A percentile compares a stretch with the other conserved stretches of the same genome.
These are phyloP conservation scores for Camponotus floridanus DNA, from an alignment of 1,140 invertebrate species.

Conservation along the genomic window DNA sequence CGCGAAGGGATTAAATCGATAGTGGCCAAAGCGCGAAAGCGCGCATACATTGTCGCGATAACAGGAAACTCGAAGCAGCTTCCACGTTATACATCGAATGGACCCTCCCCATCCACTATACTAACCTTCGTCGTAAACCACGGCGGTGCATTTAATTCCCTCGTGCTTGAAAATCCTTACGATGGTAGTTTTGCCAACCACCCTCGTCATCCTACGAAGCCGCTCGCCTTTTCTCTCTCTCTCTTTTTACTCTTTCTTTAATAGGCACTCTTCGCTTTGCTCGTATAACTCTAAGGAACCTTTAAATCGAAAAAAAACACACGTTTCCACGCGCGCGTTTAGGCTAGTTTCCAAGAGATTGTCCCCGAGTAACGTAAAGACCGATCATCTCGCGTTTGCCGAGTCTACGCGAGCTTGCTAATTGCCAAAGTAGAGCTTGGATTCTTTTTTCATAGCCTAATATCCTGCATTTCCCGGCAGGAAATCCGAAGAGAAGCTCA, in stretches of 20 bases:
- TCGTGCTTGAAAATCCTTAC: conserved; percentile 60
- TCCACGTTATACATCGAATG: background rate
- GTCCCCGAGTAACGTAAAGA: no score
- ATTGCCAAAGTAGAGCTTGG: background rate
- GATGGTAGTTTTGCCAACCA: conserved; percentile 19
- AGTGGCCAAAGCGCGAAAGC: conserved; percentile 49
- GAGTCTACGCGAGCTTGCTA: background rate
- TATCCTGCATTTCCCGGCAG: conserved; percentile 11
- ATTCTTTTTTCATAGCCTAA: background rate
- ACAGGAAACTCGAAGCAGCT: conserved; percentile 55
- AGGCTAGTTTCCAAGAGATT: background rate
- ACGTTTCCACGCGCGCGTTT: background rate
- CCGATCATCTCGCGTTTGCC: background rate
- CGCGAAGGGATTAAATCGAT: conserved; percentile 68
- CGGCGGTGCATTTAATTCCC: conserved; percentile 71
- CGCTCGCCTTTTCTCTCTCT: background rate
- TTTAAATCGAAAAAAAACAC: conserved; percentile 46
- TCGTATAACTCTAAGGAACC: conserved; percentile 68
- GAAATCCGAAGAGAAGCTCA: conserved; percentile 26
- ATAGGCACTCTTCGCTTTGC: conserved; percentile 68
- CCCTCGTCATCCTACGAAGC: background rate
- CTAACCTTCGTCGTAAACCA: conserved; percentile 34
- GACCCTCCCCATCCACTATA: background rate
- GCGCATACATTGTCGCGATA: conserved; percentile 54
- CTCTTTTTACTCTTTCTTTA: conserved; percentile 66